Evolutionary conservation across 2,888 invertebrate genomes (phyloP), one percentile per base, ranked within the genome.

Genomic region (Onchidella celtica): DNA sequence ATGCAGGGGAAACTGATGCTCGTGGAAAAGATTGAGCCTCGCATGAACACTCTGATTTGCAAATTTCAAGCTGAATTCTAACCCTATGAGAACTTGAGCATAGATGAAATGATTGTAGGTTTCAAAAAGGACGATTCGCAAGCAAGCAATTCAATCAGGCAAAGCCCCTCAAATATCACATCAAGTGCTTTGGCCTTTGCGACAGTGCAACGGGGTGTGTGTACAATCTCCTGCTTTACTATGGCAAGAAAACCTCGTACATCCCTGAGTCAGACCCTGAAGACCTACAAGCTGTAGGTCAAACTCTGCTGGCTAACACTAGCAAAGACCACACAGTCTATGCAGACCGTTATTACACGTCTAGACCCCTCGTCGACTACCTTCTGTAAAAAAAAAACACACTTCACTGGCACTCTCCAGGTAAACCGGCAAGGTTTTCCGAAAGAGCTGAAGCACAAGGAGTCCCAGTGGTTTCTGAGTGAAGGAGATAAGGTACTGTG

Each of bases 91-190:
- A 40, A 70, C 40, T 40, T 70, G 11, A 24, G n/a, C 21, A 70
- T 70, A n/a, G 70, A 70, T 24, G 70, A 70, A 27, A 70, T 68
- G 68, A 32, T 70, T 27, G 38, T 70, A 17, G 70, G 70, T 21
- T 70, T n/a, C 40, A 70, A 70, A n/a, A n/a, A 40, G 70, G 47
- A n/a, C 3, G 70, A 9, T 70, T 36, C 21, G 24, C 21, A n/a
- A 14, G 38, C 29, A 70, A 70, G 24, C 70, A 70, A 27, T 70
- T 14, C 40, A 70, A 70, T n/a, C 32, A 27, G 4, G 27, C 40
- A 3, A 70, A 70, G 70, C 70, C 38, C 3, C n/a, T 21, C n/a
- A 70, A 70, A n/a, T 17, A 38, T 27, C 36, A 70, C 24, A 40
- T 70, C 21, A 70, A 70, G 38, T 11, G 40, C 24, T 70, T 70